phyloP scores from a whole-genome alignment of 2,888 invertebrate species.

The Chymomyza amoena region DNA sequence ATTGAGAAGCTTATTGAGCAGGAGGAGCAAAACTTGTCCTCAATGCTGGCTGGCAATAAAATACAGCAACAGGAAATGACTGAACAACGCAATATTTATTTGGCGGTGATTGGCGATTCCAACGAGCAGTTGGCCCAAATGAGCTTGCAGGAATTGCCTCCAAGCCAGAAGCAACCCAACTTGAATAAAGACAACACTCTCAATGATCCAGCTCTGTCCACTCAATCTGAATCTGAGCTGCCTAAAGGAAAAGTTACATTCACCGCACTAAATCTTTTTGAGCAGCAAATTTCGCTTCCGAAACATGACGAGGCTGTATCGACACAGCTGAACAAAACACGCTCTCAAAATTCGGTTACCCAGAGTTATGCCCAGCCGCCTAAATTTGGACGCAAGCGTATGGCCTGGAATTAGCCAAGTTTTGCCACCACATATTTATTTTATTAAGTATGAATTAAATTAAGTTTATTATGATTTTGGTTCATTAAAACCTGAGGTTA shows the following conservation, averaged over 20 bases:
- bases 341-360: no score
- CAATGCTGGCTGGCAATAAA: slow-evolving; percentile 63
- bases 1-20: slow-evolving; percentile 77
- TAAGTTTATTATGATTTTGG: no score
- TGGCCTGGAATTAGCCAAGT: no score
- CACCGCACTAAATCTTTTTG: slow-evolving; percentile 38
- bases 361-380: no score
- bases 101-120: slow-evolving; percentile 75
- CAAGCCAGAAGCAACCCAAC: neutral
- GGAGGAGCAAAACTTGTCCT: slow-evolving; percentile 42
- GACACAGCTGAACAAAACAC: slow-evolving; percentile 33
- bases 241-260: slow-evolving; percentile 34
- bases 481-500: no score
- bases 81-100: slow-evolving; percentile 70
- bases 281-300: slow-evolving; percentile 28
- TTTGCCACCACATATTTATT: no score
- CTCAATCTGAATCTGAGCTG: slow-evolving; percentile 8
- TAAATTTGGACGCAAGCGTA: no score
- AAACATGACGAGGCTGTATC: slow-evolving; percentile 50
- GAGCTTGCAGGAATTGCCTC: slow-evolving; percentile 23
- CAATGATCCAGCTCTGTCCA: no score
- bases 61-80: slow-evolving; percentile 68
- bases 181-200: no score
- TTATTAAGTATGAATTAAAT: no score
- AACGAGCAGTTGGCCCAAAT: slow-evolving; percentile 75